A percentile compares a stretch with the other conserved stretches of the same genome.
These are phyloP conservation scores for Leucoraja ocellata DNA, from an alignment of 2,797 vertebrate species.

Conservation along the genomic window DNA sequence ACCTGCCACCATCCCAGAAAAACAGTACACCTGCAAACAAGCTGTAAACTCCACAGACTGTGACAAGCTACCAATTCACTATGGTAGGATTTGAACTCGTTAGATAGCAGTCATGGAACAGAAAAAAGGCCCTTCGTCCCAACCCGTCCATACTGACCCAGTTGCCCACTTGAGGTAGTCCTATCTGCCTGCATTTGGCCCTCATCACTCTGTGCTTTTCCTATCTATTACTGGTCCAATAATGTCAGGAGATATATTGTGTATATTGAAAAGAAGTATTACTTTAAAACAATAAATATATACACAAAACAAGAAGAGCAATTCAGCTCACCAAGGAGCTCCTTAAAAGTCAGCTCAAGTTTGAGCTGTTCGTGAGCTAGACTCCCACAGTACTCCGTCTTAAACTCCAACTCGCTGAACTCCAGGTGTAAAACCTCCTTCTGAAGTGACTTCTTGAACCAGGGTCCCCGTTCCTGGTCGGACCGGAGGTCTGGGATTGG, in stretches of 20 bases:
- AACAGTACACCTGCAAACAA: neutral
- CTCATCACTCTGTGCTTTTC: too few species aligned
- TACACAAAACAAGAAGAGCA: neutral
- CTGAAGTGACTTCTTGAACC: constrained; percentile 97
- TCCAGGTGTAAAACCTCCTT: constrained; percentile 83
- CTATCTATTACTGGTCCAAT: neutral
- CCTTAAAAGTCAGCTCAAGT: constrained; percentile 88
- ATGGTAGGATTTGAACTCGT: neutral
- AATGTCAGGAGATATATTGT: neutral
- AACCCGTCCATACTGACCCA: too few species aligned
- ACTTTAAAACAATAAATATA: neutral
- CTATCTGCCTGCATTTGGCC: too few species aligned
- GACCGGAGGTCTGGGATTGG: constrained; percentile 94
- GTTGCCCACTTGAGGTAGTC: too few species aligned
- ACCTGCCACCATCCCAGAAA: neutral
- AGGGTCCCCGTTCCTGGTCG: constrained; percentile 91
- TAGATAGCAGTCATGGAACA: neutral
- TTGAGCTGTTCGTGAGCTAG: constrained; percentile 83
- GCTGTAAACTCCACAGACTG: neutral
- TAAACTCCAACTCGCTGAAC: constrained; percentile 79
- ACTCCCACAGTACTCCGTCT: constrained; percentile 82
- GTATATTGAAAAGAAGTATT: neutral
- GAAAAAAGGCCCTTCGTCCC: too few species aligned
- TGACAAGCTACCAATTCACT: neutral
- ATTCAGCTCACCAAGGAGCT: constrained; percentile 71